These are phyloP conservation scores for Falco naumanni DNA, from an alignment of 2,797 vertebrate genomes.

Conservation along the genomic window DNA sequence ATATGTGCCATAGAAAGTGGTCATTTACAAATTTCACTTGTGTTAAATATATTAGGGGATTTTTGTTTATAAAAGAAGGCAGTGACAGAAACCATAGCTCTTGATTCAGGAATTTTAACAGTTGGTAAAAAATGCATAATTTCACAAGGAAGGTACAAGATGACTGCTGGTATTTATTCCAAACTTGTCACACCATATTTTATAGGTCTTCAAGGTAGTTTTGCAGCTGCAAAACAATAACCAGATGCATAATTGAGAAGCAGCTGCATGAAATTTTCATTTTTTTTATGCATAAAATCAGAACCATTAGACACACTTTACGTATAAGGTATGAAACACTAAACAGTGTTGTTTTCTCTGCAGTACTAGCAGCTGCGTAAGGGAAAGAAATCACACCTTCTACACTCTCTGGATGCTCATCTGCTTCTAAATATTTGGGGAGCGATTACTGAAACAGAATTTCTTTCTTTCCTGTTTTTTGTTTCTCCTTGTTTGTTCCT, in stretches of 20 bases:
- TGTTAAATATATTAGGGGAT: not conserved
- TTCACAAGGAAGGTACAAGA: not conserved
- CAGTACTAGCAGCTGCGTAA: slow-evolving; percentile 65
- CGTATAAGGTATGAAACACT: slow-evolving; percentile 45
- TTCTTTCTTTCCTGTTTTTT: not conserved
- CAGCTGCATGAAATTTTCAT: slow-evolving; percentile 62
- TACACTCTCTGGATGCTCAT: slow-evolving; percentile 59
- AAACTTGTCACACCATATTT: slow-evolving; percentile 4
- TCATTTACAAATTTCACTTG: slow-evolving; percentile 35
- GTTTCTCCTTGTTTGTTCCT: not conserved
- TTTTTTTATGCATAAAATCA: slow-evolving; percentile 61
- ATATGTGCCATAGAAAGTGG: not conserved
- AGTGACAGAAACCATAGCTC: not conserved
- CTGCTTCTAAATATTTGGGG: slow-evolving; percentile 54
- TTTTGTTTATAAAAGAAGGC: not conserved
- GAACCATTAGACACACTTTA: slow-evolving; percentile 48
- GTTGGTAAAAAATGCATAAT: not conserved
- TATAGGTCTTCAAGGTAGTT: slow-evolving; percentile 54
- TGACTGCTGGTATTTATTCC: slow-evolving; percentile 32
- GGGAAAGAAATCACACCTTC: slow-evolving; percentile 56
- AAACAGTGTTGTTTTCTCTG: slow-evolving; percentile 46
- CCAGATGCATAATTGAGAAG: slow-evolving; percentile 68
- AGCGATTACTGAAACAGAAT: not conserved
- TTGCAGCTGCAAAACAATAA: slow-evolving; percentile 63
- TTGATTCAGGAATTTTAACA: not conserved